phyloP scores from a whole-genome alignment of 2,113 vertebrate genomes.

The Hepsetus odoe region DNA sequence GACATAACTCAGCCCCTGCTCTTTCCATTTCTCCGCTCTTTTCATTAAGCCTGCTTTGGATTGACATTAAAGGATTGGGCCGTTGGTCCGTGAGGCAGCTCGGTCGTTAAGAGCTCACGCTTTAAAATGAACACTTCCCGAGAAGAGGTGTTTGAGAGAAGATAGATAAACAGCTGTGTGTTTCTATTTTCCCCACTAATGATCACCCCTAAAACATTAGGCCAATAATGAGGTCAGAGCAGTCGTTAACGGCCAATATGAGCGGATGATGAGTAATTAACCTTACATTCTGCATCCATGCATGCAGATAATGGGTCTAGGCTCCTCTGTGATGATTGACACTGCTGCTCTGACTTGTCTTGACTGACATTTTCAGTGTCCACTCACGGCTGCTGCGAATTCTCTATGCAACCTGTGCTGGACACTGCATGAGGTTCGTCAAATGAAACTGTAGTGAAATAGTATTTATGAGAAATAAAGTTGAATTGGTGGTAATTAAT shows the following conservation, averaged over 20 bases:
- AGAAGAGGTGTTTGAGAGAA: slow-evolving; percentile 28
- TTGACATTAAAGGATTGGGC: slow-evolving; percentile 21
- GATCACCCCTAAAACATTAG: slow-evolving; percentile 44
- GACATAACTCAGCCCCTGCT: neutral
- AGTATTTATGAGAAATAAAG: neutral
- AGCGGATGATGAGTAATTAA: slow-evolving; percentile 54
- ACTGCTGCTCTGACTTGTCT: neutral
- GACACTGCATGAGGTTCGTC: neutral
- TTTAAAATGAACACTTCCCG: slow-evolving; percentile 28
- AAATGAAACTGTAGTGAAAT: neutral
- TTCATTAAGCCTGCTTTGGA: neutral
- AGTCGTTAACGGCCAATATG: slow-evolving; percentile 50
- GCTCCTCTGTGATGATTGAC: slow-evolving; percentile 32
- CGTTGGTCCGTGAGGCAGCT: neutral
- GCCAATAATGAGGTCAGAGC: slow-evolving; percentile 53
- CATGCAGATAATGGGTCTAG: slow-evolving; percentile 40
- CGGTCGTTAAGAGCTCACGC: slow-evolving; percentile 32
- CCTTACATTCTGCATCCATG: slow-evolving; percentile 35
- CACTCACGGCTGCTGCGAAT: neutral
- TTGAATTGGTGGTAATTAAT: neutral
- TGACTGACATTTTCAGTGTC: slow-evolving; percentile 28
- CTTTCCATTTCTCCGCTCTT: neutral
- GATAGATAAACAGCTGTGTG: slow-evolving; percentile 47
- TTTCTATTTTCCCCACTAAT: slow-evolving; percentile 40
- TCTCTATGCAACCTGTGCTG: neutral